These are phyloP conservation scores for Tiliacea aurago DNA, from an alignment of 2,888 invertebrate species.

Conservation along the genomic window DNA sequence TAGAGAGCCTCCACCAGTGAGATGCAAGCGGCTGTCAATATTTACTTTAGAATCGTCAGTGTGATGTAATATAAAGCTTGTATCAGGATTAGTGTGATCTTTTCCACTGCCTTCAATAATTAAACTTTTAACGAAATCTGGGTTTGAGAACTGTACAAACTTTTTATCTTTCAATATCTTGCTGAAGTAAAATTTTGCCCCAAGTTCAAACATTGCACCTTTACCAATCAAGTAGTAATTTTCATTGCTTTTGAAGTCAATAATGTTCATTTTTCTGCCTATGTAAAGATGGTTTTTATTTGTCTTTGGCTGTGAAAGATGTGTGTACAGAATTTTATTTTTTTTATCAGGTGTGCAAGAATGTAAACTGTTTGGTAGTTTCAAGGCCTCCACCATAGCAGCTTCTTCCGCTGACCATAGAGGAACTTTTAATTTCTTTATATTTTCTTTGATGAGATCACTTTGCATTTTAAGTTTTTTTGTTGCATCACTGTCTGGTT, in stretches of 20 bases:
- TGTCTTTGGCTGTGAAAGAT: conserved; percentile 73
- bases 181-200: conserved; percentile 89
- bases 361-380: conserved; percentile 93
- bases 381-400: conserved; percentile 91
- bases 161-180: conserved; percentile 82
- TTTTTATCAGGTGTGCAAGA: conserved; percentile 89
- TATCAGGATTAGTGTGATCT: conserved; percentile 88
- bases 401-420: conserved; percentile 94
- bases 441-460: conserved; percentile 90
- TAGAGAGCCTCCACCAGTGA: conserved; percentile 94
- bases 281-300: conserved; percentile 90
- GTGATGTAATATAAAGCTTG: conserved; percentile 91
- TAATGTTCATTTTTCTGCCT: conserved; percentile 86
- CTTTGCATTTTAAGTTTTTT: conserved; percentile 90
- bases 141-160: conserved; percentile 93
- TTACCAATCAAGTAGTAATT: conserved; percentile 92
- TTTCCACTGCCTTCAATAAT: conserved; percentile 94
- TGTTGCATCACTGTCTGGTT: conserved; percentile 80
- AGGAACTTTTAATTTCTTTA: conserved; percentile 91
- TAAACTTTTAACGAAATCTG: conserved; percentile 94
- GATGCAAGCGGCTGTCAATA: conserved; percentile 91
- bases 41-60: conserved; percentile 89
- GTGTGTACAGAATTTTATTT: conserved; percentile 76
- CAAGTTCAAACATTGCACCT: conserved; percentile 93
- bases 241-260: conserved; percentile 91